These are phyloP conservation scores for Sogatella furcifera DNA, from an alignment of 1,140 invertebrate genomes.

Conservation along the genomic window DNA sequence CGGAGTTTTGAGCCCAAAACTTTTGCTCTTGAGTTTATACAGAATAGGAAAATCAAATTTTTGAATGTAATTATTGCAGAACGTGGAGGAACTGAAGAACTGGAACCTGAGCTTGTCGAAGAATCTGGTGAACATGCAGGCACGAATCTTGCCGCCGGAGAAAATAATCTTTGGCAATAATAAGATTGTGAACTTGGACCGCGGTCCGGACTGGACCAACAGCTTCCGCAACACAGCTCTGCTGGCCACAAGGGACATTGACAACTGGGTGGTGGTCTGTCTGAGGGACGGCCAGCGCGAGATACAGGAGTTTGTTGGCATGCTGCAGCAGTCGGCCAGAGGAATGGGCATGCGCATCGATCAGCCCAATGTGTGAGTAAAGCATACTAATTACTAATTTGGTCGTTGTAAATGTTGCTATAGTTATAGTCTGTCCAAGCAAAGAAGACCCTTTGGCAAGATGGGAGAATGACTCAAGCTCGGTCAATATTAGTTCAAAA, in stretches of 20 bases:
- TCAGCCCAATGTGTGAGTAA: background rate
- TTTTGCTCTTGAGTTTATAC: too few species aligned
- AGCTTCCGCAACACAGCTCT: constrained; percentile 38
- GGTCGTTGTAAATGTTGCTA: too few species aligned
- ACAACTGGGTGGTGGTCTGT: background rate
- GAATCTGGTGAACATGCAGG: constrained; percentile 43
- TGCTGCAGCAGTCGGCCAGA: background rate
- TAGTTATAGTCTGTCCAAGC: too few species aligned
- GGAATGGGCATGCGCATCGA: background rate
- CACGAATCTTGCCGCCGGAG: constrained; percentile 42
- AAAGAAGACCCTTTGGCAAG: too few species aligned
- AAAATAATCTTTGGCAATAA: constrained; percentile 37
- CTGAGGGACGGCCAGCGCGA: background rate
- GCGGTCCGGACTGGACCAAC: constrained; percentile 51
- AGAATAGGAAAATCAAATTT: too few species aligned
- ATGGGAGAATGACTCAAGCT: too few species aligned
- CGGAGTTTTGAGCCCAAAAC: too few species aligned
- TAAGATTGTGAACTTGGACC: constrained; percentile 22
- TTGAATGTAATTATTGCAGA: constrained; percentile 24
- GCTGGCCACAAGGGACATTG: constrained; percentile 19
- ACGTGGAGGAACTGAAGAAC: constrained; percentile 41
- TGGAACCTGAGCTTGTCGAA: constrained; percentile 52
- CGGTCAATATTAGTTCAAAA: too few species aligned
- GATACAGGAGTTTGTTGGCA: background rate
- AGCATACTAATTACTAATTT: too few species aligned